phyloP scores from a whole-genome alignment of 2,888 invertebrate genomes.

The Calliopum simillimum region DNA sequence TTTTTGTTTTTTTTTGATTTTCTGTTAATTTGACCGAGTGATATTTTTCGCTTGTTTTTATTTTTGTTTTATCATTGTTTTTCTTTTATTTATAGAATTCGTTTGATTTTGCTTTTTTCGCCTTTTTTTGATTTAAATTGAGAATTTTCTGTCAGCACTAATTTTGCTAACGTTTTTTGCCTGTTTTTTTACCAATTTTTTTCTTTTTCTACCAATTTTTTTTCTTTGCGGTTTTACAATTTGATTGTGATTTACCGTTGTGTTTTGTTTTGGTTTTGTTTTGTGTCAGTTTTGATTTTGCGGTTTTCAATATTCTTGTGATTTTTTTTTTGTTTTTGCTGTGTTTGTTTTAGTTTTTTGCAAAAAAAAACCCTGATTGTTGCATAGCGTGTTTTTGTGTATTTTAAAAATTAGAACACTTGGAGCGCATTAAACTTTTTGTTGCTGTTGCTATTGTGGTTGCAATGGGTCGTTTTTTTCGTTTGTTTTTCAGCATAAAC shows the following conservation, averaged over 20 bases:
- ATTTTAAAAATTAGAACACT: conserved; percentile 9
- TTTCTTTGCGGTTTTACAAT: conserved; percentile 10
- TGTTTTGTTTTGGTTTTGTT: conserved; percentile 4
- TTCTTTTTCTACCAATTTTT: background rate
- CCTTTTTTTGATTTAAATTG: background rate
- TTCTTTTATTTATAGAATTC: background rate
- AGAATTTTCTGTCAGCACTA: too few species aligned
- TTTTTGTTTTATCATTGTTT: background rate
- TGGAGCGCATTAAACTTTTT: background rate
- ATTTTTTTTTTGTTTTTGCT: background rate
- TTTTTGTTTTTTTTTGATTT: background rate
- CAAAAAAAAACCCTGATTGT: conserved; percentile 47
- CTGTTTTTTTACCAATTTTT: background rate
- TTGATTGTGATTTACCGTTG: conserved; percentile 17
- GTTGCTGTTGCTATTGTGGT: background rate
- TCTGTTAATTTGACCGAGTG: background rate
- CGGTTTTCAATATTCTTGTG: background rate
- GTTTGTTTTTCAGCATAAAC: too few species aligned
- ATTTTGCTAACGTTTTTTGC: background rate
- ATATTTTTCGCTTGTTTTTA: background rate
- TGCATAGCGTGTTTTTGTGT: conserved; percentile 50
- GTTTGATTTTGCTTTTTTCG: background rate
- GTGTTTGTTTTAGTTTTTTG: conserved; percentile 11
- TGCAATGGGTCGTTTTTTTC: too few species aligned
- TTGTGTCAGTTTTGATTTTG: background rate